Conservation (phyloP, 2,797 vertebrate species). For the Acrocephalus scirpaceus region DNA sequence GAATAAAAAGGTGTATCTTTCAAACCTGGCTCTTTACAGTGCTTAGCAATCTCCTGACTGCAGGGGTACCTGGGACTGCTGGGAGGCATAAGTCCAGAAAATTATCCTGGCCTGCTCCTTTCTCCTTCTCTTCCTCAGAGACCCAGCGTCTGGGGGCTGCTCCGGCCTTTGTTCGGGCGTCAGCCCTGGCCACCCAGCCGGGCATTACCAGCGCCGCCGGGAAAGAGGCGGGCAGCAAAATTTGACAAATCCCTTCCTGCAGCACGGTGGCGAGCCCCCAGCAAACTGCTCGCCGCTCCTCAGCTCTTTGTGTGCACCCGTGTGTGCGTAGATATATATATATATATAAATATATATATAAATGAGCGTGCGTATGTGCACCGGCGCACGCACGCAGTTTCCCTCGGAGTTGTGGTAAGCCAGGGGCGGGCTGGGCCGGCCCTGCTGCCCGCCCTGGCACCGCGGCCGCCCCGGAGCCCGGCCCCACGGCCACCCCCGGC, state of each 20-base stretch:
- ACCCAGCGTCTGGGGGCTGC: background rate
- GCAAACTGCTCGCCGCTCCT: background rate
- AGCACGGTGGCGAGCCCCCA: background rate
- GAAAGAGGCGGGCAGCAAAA: background rate
- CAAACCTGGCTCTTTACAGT: background rate
- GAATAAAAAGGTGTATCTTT: background rate
- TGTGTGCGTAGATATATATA: background rate
- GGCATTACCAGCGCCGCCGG: background rate
- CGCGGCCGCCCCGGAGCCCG: background rate
- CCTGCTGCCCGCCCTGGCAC: background rate
- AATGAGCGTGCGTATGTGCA: conserved; percentile 31
- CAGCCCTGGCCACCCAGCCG: background rate
- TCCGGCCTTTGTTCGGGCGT: background rate
- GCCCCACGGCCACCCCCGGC: background rate
- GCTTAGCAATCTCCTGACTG: background rate
- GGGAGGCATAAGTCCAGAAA: background rate
- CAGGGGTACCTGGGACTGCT: background rate
- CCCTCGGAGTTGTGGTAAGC: background rate
- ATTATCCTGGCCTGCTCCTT: background rate
- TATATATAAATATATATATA: background rate
- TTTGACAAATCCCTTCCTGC: conserved; percentile 34
- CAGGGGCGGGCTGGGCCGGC: background rate
- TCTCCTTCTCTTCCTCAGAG: background rate
- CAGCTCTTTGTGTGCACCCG: conserved; percentile 9
- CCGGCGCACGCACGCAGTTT: conserved; percentile 43